Percentiles rank a stretch among this genome's conserved stretches.
Conservation (phyloP, 92 coral and sea anemone genomes). For the Zoanthus gigantus region DNA sequence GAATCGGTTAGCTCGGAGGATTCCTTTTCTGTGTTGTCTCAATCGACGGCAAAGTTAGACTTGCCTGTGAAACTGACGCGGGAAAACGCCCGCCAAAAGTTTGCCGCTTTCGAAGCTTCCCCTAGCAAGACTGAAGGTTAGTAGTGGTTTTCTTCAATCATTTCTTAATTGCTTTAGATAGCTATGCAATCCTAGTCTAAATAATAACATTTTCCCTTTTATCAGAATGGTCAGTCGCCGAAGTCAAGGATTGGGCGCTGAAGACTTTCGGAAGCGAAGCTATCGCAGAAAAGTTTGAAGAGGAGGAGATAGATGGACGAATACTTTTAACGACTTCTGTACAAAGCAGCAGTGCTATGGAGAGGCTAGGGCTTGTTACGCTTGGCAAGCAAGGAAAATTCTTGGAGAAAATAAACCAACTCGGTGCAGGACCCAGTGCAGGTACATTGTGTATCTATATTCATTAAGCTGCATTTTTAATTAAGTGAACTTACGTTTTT, state of each 20-base stretch:
- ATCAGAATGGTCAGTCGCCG: conserved; percentile 55
- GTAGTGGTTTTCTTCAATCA: conserved; percentile 50
- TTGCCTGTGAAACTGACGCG: conserved; percentile 50
- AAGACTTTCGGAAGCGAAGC: conserved; percentile 48
- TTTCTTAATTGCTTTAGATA: conserved; percentile 40
- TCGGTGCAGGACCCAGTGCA: conserved; percentile 27
- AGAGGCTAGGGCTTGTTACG: conserved; percentile 59
- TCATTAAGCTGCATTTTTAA: conserved; percentile 12
- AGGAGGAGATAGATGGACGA: conserved; percentile 62
- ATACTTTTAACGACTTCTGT: conserved; percentile 50
- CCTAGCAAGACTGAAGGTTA: conserved; percentile 56
- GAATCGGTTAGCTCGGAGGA: conserved; percentile 57
- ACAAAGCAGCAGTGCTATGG: conserved; percentile 54
- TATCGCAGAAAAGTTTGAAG: conserved; percentile 43
- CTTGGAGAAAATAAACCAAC: conserved; percentile 40
- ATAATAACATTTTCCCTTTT: conserved; percentile 35
- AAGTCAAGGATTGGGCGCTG: conserved; percentile 54
- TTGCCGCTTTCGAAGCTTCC: conserved; percentile 45
- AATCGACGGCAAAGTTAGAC: conserved; percentile 52
- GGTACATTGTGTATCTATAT: conserved; percentile 24
- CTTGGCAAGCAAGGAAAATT: conserved; percentile 62
- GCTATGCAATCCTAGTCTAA: conserved; percentile 33
- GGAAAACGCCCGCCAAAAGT: conserved; percentile 52
- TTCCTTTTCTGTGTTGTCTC: conserved; percentile 44
- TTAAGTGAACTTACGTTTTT: conserved; percentile 12